Percentiles rank a stretch among this genome's conserved stretches.
Evolutionary conservation across 2,888 invertebrate genomes (phyloP).

Genomic region (Hydriomena furcata): DNA sequence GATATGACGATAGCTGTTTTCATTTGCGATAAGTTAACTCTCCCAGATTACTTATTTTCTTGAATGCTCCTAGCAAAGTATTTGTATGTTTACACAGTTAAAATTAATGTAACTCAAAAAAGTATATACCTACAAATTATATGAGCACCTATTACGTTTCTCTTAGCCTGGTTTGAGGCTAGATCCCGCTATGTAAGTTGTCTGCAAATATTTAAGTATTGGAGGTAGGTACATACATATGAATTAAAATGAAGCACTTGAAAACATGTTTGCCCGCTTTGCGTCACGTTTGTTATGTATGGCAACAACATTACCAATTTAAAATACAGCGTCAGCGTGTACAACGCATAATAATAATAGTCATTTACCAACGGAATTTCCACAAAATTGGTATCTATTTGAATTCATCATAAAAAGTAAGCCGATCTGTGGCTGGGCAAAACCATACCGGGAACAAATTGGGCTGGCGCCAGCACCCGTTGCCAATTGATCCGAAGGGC

Average conservation of each 20-base stretch:
- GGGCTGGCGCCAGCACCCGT: constrained; percentile 60
- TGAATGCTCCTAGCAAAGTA: no score
- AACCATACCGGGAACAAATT: constrained; percentile 62
- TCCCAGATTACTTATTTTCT: constrained; percentile 41
- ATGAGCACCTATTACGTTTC: no score
- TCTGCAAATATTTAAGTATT: no score
- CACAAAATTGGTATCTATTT: constrained; percentile 1
- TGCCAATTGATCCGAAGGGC: constrained; percentile 66
- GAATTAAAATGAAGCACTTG: no score
- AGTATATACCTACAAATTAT: no score
- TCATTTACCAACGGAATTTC: neutral
- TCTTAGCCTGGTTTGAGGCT: no score
- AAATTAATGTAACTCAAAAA: no score
- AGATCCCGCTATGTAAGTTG: no score
- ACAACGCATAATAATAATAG: neutral
- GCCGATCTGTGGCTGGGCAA: constrained; percentile 48
- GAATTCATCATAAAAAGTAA: constrained; percentile 46
- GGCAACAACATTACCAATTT: neutral
- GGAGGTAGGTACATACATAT: no score
- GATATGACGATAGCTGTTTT: constrained; percentile 55
- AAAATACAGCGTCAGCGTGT: no score
- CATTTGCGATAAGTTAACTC: constrained; percentile 54
- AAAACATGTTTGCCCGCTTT: constrained; percentile 39
- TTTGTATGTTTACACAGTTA: no score
- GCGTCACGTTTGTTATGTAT: neutral